phyloP scores from a whole-genome alignment of 2,888 invertebrate genomes.

The Pediacus dermestoides region DNA sequence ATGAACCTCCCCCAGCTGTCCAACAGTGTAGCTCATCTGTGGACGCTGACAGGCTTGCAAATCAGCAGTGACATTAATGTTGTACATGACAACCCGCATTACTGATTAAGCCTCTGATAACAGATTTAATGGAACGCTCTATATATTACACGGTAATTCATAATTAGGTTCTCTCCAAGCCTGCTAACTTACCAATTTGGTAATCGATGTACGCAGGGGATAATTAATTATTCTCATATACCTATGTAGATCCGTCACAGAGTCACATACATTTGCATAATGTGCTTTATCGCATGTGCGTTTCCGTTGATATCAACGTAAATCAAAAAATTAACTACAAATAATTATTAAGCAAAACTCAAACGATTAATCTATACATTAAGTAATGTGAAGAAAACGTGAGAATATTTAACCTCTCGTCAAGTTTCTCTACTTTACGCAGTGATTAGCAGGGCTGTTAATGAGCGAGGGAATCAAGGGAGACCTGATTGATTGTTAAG shows the following conservation, averaged over 20 bases:
- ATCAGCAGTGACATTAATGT: constrained; percentile 48
- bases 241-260: no score
- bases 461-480: constrained; percentile 33
- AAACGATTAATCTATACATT: no score
- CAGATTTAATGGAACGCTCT: constrained; percentile 48
- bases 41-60: constrained; percentile 41
- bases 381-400: no score
- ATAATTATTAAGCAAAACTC: constrained; percentile 2
- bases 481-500: constrained; percentile 41
- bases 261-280: no score
- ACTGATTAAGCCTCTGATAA: constrained; percentile 49
- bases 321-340: no score
- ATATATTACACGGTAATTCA: constrained; percentile 44
- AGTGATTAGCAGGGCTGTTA: constrained; percentile 36
- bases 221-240: constrained; percentile 22
- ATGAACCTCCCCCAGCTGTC: constrained; percentile 30
- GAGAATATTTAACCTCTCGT: constrained; percentile 29
- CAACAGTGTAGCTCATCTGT: constrained; percentile 28
- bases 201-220: constrained; percentile 33
- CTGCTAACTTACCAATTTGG: constrained; percentile 47
- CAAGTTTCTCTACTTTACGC: constrained; percentile 27
- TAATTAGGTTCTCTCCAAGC: constrained; percentile 45
- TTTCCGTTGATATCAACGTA: no score
- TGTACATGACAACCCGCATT: constrained; percentile 49
- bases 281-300: no score